phyloP scores from a whole-genome alignment of 1,140 invertebrate genomes.

The Drosophila baimaii region DNA sequence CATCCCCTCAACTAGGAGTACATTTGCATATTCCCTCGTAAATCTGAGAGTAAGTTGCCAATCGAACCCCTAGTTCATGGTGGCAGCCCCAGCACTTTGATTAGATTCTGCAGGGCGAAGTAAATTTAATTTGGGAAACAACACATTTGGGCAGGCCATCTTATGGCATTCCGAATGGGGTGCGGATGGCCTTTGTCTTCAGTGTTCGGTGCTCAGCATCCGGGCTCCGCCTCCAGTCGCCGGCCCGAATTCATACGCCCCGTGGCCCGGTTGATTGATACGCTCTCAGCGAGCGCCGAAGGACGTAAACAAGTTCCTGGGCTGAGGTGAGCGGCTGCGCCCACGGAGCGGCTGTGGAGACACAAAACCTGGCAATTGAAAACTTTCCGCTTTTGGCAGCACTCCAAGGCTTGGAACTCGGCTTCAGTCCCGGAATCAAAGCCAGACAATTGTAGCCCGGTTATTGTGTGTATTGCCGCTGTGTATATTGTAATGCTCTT shows the following conservation, averaged over 20 bases:
- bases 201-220: background rate
- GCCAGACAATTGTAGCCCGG: constrained; percentile 53
- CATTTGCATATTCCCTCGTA: constrained; percentile 37
- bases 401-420: constrained; percentile 28
- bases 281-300: constrained; percentile 37
- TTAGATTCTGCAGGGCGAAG: constrained; percentile 33
- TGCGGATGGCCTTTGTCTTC: constrained; percentile 9
- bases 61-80: constrained; percentile 26
- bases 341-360: constrained; percentile 26
- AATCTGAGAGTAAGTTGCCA: constrained; percentile 26
- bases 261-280: constrained; percentile 67
- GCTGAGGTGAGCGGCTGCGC: constrained; percentile 13
- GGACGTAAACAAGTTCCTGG: constrained; percentile 49
- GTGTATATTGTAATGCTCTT: constrained; percentile 44
- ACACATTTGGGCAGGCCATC: constrained; percentile 33
- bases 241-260: constrained; percentile 31
- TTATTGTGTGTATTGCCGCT: constrained; percentile 43
- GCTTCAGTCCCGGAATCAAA: constrained; percentile 21
- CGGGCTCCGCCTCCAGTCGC: constrained; percentile 1
- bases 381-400: constrained; percentile 62
- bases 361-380: constrained; percentile 58
- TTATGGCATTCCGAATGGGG: constrained; percentile 12
- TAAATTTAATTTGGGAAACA: constrained; percentile 37
- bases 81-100: constrained; percentile 25
- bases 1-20: constrained; percentile 5